phyloP scores from a whole-genome alignment of 1,140 invertebrate species.

The Lepidurus couesii region DNA sequence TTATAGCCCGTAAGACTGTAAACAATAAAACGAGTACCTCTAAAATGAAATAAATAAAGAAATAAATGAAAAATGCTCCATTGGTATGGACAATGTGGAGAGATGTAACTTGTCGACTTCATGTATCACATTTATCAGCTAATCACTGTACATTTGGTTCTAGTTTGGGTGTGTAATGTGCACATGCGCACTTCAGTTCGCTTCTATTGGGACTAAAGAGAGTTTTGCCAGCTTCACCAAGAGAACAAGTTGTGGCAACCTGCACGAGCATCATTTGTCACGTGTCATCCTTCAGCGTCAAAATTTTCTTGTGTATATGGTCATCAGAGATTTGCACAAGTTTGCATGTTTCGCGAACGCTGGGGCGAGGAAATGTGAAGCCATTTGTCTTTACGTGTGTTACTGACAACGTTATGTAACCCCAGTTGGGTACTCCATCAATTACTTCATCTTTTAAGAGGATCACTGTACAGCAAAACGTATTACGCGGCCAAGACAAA shows the following conservation, averaged over 20 bases:
- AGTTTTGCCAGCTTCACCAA: background rate
- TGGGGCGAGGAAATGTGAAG: no score
- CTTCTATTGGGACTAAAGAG: background rate
- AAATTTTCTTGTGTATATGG: background rate
- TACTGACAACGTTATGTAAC: no score
- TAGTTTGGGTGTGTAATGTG: background rate
- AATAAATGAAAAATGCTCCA: background rate
- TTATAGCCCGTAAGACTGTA: no score
- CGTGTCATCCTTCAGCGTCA: background rate
- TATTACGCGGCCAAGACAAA: background rate
- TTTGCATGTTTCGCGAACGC: background rate
- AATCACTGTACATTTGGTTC: background rate
- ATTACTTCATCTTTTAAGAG: no score
- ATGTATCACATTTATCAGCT: slow-evolving; percentile 1
- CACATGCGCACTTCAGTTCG: background rate
- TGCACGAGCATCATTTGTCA: background rate
- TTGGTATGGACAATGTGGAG: background rate
- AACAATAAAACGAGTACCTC: no score
- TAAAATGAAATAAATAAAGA: no score
- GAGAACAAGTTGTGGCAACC: background rate
- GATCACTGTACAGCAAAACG: background rate
- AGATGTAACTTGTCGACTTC: background rate
- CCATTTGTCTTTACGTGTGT: no score
- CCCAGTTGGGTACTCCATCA: no score
- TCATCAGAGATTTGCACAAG: background rate